Conservation (phyloP, 2,797 vertebrate species). For the Acanthiza pusilla region DNA sequence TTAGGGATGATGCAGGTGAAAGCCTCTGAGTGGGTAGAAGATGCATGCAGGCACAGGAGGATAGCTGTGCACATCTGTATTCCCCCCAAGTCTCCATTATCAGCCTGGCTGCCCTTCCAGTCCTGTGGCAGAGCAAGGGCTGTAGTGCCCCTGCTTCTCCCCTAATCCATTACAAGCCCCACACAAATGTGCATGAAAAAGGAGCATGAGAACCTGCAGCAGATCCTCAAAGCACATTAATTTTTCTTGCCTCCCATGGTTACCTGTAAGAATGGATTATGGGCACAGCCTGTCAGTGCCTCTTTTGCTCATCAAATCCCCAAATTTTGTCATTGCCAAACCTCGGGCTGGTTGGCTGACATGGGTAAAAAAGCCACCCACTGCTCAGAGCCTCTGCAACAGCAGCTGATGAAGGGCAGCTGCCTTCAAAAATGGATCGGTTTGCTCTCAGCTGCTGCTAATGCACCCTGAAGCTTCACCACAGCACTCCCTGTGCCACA, state of each 20-base stretch:
- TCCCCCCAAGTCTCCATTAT: neutral
- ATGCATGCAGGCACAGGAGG: neutral
- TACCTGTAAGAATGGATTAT: accelerated
- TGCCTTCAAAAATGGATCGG: neutral
- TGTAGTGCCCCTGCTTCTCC: accelerated
- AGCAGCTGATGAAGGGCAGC: neutral
- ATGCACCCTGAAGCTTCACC: neutral
- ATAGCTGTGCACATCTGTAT: neutral
- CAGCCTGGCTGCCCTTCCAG: neutral
- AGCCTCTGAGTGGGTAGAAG: neutral
- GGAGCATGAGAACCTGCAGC: neutral
- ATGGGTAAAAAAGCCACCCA: neutral
- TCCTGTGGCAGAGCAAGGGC: neutral
- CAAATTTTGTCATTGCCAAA: neutral
- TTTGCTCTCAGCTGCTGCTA: neutral
- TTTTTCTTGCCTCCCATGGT: neutral
- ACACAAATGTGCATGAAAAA: accelerated
- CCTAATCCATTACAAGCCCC: accelerated
- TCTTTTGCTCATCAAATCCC: neutral
- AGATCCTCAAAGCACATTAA: neutral
- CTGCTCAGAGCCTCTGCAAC: neutral
- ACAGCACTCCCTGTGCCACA: neutral
- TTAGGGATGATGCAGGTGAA: neutral
- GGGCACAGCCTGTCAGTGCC: neutral
- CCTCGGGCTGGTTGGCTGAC: neutral